Base-by-base conservation (phyloP, 2,888 invertebrate genomes). In the Neria commutata region DNA sequence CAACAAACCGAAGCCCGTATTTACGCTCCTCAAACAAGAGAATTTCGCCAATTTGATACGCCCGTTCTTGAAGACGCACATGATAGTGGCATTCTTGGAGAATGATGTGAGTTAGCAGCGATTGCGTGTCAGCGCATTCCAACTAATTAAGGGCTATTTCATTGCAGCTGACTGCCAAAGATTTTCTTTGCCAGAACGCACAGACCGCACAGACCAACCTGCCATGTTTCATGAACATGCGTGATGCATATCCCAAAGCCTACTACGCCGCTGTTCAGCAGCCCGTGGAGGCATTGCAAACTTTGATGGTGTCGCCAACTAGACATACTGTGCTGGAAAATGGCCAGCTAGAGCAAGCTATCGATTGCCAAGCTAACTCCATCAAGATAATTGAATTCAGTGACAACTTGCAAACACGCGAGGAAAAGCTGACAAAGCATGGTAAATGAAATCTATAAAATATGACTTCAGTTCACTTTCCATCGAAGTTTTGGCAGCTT, bases 221-320 rank as follows among this genome's bases (percentile, higher is more conserved):
- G 75, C 23, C 72, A 62, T n/a, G n/a, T n/a, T n/a, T n/a, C n/a
- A n/a, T 61, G 6, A 42, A 1, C 60, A 56, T 37, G n/a, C n/a
- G n/a, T 72, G 50, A 51, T 56, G 6, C 4, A 40, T 0, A 24
- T 4, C 62, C 61, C 1, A 52, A 53, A 11, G 62, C 49, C 5
- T 74, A 61, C 21, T 71, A 61, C 29, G 66, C 59, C 16, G 64
- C 64, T 47, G 63, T 74, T 42, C 46, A 64, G 2, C 49, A 54
- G 3, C 73, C 73, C 0, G 1, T 65, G 0, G 24, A 1, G 2
- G 67, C 65, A 0, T 3, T 73, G 3, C 8, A 26, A n/a, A 6
- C 47, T 1, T 1, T 48, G 1, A 29, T 26, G 10, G 6, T n/a
- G 14, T 8, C 4, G 6, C n/a, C 4, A 4, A n/a, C n/a, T 37